These are phyloP conservation scores for Baccha elongata DNA, from an alignment of 2,888 invertebrate species.

Conservation along the genomic window DNA sequence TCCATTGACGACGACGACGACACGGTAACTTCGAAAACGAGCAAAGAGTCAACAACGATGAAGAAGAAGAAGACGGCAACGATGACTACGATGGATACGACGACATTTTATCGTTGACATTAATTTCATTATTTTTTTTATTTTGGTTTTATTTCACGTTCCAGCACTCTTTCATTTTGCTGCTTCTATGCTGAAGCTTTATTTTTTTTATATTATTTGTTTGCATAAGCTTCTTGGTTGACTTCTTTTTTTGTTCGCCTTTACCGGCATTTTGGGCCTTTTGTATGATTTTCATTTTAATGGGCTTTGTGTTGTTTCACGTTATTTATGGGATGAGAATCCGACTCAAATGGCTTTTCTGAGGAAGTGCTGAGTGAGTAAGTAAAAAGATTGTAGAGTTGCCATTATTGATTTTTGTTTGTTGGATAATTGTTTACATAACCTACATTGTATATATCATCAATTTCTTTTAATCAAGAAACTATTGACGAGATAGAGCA, in stretches of 20 bases:
- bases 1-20: conserved; percentile 23
- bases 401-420: conserved; percentile 14
- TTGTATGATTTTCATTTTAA: conserved; percentile 71
- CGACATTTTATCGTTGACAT: conserved; percentile 74
- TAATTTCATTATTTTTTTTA: conserved; percentile 57
- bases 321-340: conserved; percentile 69
- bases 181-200: conserved; percentile 39
- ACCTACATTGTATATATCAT: too few species aligned
- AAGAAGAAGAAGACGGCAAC: conserved; percentile 60
- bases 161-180: conserved; percentile 52
- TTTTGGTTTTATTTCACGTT: conserved; percentile 59
- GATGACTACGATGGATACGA: conserved; percentile 67
- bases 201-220: conserved; percentile 54
- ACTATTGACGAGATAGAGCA: too few species aligned
- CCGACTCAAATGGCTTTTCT: conserved; percentile 63
- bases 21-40: conserved; percentile 26
- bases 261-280: conserved; percentile 69
- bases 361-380: conserved; percentile 51
- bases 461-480: too few species aligned
- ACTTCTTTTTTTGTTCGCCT: conserved; percentile 23
- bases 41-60: background rate
- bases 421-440: too few species aligned
- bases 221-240: conserved; percentile 42
- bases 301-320: conserved; percentile 69
- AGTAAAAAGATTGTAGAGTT: conserved; percentile 41